Percentiles rank a stretch among this genome's conserved stretches.
These are phyloP conservation scores for Carpatolechia fugitivella DNA, from an alignment of 2,888 invertebrate genomes.

Conservation along the genomic window DNA sequence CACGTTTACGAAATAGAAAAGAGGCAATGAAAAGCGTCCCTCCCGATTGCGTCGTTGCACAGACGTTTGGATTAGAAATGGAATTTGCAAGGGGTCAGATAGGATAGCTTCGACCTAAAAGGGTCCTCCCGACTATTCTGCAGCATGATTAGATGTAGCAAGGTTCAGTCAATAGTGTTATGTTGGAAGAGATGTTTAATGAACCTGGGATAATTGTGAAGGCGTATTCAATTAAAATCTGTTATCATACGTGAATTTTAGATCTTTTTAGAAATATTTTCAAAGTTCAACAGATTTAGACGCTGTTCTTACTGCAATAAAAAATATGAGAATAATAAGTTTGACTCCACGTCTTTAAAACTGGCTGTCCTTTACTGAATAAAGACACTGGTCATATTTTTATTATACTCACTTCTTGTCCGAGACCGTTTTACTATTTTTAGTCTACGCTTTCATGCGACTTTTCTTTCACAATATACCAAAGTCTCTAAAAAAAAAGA, in stretches of 20 bases:
- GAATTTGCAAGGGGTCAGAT: conserved; percentile 30
- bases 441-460: no score
- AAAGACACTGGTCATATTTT: no score
- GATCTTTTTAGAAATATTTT: no score
- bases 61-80: conserved; percentile 22
- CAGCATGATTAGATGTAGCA: conserved; percentile 21
- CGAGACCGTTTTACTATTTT: no score
- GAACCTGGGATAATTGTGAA: neutral
- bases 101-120: conserved; percentile 25
- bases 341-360: no score
- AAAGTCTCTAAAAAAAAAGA: no score
- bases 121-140: conserved; percentile 19
- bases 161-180: conserved; percentile 18
- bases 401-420: no score
- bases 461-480: no score
- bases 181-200: conserved; percentile 4
- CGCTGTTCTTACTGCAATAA: no score
- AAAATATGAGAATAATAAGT: no score
- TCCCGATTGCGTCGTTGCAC: conserved; percentile 30
- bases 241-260: neutral
- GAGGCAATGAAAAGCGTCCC: conserved; percentile 41
- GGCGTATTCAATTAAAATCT: neutral
- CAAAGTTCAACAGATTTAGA: no score
- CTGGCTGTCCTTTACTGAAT: no score
- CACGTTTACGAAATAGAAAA: conserved; percentile 39